A percentile compares a stretch with the other conserved stretches of the same genome.
phyloP scores from a whole-genome alignment of 2,888 invertebrate genomes.

The Papilio protenor region DNA sequence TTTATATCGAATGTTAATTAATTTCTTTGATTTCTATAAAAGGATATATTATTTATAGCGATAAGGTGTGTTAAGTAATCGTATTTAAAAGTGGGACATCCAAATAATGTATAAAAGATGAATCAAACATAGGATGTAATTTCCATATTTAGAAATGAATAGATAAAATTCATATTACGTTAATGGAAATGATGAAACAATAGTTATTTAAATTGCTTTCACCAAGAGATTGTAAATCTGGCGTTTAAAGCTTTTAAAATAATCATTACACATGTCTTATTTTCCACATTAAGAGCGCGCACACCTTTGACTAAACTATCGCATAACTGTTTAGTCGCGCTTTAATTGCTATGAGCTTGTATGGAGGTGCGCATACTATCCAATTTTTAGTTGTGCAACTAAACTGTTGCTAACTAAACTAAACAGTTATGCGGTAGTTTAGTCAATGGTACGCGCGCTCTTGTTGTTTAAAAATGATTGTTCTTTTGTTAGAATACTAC shows the following conservation, averaged over 20 bases:
- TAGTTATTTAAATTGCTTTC: neutral
- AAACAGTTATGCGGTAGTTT: too few species aligned
- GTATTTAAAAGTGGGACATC: neutral
- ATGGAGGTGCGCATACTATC: too few species aligned
- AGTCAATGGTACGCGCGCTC: too few species aligned
- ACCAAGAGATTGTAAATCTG: neutral
- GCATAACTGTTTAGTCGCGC: too few species aligned
- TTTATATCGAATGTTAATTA: neutral
- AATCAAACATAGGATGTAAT: neutral
- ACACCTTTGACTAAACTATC: too few species aligned
- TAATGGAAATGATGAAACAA: constrained; percentile 16
- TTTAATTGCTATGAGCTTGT: too few species aligned
- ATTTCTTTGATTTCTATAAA: neutral
- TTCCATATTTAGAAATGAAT: neutral
- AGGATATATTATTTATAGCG: neutral
- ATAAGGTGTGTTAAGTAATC: neutral
- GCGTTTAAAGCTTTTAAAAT: neutral
- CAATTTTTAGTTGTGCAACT: too few species aligned
- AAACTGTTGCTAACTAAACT: too few species aligned
- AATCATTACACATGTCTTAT: neutral
- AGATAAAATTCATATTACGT: constrained; percentile 1
- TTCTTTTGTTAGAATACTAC: too few species aligned
- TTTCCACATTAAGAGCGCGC: too few species aligned
- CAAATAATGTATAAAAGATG: neutral
- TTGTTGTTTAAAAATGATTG: too few species aligned